A percentile compares a stretch with the other conserved stretches of the same genome.
Conservation (phyloP, 2,797 vertebrate genomes). For the Lagorchestes hirsutus region DNA sequence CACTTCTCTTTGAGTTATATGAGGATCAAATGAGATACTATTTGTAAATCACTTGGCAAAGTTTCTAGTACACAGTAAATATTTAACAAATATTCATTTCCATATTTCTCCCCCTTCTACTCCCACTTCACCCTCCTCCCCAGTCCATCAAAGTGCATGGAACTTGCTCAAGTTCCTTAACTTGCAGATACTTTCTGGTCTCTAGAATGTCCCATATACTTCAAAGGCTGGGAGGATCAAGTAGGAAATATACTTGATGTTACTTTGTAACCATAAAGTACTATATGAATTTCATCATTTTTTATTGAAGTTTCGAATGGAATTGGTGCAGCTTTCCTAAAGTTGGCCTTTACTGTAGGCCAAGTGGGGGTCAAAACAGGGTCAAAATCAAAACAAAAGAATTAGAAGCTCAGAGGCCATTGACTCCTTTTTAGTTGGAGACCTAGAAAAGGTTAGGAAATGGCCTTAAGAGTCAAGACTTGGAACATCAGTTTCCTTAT, state of each 20-base stretch:
- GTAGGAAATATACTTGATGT: background rate
- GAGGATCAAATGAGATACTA: background rate
- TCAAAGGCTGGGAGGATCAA: background rate
- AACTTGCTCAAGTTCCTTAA: background rate
- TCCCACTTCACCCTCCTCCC: background rate
- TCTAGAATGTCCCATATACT: background rate
- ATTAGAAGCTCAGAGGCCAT: background rate
- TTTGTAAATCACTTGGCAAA: background rate
- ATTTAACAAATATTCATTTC: background rate
- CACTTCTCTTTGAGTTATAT: background rate
- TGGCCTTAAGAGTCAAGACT: background rate
- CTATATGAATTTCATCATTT: background rate
- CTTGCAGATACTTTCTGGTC: background rate
- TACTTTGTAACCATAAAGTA: background rate
- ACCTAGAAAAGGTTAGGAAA: background rate
- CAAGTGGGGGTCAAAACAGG: background rate
- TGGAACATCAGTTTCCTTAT: background rate
- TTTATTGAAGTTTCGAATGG: background rate
- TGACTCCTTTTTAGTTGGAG: slow-evolving; percentile 16
- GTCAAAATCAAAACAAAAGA: background rate
- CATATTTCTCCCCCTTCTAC: background rate
- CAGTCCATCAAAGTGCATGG: background rate
- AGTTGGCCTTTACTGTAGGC: background rate
- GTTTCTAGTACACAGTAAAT: background rate
- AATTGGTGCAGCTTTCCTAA: background rate